These are phyloP conservation scores for Lepus townsendii DNA, from an alignment of 2,797 vertebrate species.

Conservation along the genomic window DNA sequence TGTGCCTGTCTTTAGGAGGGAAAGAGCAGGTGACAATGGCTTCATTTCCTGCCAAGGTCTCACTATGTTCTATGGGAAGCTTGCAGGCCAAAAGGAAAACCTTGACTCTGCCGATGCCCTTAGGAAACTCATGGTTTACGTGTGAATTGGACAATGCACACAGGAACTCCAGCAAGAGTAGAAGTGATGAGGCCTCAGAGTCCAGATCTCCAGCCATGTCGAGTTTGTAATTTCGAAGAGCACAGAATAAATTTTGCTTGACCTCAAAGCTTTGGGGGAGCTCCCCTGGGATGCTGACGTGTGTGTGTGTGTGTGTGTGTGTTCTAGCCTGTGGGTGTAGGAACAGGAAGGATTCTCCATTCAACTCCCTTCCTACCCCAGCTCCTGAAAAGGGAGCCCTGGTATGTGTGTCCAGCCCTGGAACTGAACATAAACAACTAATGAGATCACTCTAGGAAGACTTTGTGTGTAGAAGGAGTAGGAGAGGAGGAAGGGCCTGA, in stretches of 20 bases:
- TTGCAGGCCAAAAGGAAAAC: neutral
- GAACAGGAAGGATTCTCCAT: neutral
- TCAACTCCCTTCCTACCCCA: neutral
- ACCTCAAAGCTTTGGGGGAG: neutral
- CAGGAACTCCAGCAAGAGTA: neutral
- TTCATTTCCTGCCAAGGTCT: neutral
- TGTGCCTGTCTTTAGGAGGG: neutral
- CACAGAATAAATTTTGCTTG: neutral
- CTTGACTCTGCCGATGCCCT: neutral
- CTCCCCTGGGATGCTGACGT: neutral
- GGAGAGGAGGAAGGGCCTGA: neutral
- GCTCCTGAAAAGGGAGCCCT: neutral
- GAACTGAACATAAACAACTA: neutral
- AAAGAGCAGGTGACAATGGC: neutral
- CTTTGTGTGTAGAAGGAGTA: neutral
- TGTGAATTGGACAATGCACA: neutral
- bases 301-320: neutral
- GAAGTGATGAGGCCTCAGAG: too few species aligned
- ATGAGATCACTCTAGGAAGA: neutral
- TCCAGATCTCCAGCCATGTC: neutral
- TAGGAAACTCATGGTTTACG: neutral
- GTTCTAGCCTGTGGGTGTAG: too few species aligned
- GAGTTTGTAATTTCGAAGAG: neutral
- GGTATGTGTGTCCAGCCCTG: neutral
- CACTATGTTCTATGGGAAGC: too few species aligned